Evolutionary conservation across 2,888 invertebrate species (phyloP).

Genomic region (Hirtodrosophila histrioides): DNA sequence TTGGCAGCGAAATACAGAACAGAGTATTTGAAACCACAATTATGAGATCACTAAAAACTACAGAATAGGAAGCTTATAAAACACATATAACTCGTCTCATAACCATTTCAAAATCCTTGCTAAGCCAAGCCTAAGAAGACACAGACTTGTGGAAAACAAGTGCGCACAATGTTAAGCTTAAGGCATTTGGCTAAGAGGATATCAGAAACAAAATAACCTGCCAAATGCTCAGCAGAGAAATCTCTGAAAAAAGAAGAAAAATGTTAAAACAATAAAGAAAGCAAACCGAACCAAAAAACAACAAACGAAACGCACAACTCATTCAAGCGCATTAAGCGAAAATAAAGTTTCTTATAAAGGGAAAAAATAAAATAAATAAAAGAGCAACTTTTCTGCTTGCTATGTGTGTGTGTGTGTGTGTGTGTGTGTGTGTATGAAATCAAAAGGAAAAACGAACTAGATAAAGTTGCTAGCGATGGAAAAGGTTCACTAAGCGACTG

Average conservation of each 20-base stretch:
- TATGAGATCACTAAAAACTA: too few relatives aligned
- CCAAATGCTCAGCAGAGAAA: constrained; percentile 41
- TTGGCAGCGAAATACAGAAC: too few relatives aligned
- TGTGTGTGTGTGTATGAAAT: constrained; percentile 33
- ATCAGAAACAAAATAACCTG: constrained; percentile 50
- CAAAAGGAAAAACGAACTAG: constrained; percentile 55
- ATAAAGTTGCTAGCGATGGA: constrained; percentile 43
- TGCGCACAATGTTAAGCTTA: constrained; percentile 36
- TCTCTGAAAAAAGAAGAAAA: constrained; percentile 31
- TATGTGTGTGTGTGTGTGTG: constrained; percentile 18
- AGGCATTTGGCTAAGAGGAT: constrained; percentile 50
- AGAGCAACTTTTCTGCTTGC: constrained; percentile 23
- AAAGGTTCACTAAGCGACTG: constrained; percentile 57
- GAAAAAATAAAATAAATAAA: constrained; percentile 5
- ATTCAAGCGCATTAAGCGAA: constrained; percentile 74
- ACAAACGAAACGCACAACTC: constrained; percentile 49
- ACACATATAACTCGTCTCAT: constrained; percentile 3
- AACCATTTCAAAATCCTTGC: constrained; percentile 2
- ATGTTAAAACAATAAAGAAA: constrained; percentile 61
- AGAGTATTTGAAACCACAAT: too few relatives aligned
- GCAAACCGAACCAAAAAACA: constrained; percentile 22
- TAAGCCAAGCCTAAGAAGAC: constrained; percentile 1
- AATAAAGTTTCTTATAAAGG: constrained; percentile 56
- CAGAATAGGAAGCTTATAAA: background rate
- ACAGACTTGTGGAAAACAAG: constrained; percentile 8